Evolutionary conservation across 2,113 vertebrate genomes (phyloP).

Genomic region (Vombatus ursinus): DNA sequence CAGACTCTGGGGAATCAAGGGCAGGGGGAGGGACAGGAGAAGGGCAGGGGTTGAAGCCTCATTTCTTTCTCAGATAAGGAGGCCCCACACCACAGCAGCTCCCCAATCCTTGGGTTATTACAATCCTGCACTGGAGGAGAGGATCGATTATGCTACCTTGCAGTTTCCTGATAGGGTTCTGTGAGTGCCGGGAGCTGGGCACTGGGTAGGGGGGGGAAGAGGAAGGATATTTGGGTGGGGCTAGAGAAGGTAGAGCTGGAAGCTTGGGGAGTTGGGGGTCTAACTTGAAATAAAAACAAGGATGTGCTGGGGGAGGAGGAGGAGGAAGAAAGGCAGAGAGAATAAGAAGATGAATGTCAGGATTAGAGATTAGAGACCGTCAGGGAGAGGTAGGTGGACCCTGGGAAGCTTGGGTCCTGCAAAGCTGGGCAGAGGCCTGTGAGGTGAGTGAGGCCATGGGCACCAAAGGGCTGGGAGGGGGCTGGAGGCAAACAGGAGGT

Average conservation of each 20-base stretch:
- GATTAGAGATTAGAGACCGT: background rate
- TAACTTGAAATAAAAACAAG: background rate
- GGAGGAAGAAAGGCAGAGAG: background rate
- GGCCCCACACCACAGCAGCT: background rate
- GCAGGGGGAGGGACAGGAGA: fast-evolving
- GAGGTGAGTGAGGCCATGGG: background rate
- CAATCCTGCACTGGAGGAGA: slow-evolving; percentile 58
- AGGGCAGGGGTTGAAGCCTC: background rate
- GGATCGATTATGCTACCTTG: slow-evolving; percentile 41
- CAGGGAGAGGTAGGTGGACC: background rate
- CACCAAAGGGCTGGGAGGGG: background rate
- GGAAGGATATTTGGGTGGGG: background rate
- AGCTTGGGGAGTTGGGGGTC: background rate
- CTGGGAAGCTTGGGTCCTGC: background rate
- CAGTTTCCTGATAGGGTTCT: slow-evolving; percentile 40
- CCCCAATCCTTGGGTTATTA: slow-evolving; percentile 61
- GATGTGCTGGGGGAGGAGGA: too few species aligned
- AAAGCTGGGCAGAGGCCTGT: background rate
- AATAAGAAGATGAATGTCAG: background rate
- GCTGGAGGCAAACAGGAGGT: background rate
- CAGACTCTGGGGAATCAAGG: background rate
- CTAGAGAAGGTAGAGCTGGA: background rate
- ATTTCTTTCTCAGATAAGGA: slow-evolving; percentile 45
- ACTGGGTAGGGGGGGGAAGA: background rate
- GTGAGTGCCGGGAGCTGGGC: background rate